phyloP scores from a whole-genome alignment of 2,113 vertebrate species.

The Rhabdomys dilectus region DNA sequence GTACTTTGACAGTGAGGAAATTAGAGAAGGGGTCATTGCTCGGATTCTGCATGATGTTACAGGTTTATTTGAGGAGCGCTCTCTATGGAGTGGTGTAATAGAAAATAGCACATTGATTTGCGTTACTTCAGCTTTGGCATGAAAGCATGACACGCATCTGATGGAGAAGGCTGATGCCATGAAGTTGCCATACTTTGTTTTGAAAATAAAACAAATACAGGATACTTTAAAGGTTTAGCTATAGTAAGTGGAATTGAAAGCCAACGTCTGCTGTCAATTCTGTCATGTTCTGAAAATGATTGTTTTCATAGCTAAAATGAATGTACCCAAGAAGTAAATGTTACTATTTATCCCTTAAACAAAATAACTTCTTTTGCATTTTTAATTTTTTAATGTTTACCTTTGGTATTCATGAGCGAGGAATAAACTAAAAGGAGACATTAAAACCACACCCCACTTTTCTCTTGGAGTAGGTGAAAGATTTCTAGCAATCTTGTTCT shows the following conservation, averaged over 20 bases:
- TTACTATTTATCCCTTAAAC: neutral
- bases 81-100: neutral
- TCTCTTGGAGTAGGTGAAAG: neutral
- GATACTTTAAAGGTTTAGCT: neutral
- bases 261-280: neutral
- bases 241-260: neutral
- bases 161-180: neutral
- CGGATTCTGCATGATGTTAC: constrained; percentile 10
- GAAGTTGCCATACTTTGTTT: neutral
- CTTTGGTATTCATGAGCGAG: constrained; percentile 40
- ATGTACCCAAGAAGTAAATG: neutral
- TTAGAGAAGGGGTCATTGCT: neutral
- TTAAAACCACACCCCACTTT: neutral
- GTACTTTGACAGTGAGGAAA: neutral
- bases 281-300: neutral
- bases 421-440: neutral
- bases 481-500: neutral
- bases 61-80: neutral
- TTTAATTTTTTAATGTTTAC: neutral
- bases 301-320: constrained; percentile 6
- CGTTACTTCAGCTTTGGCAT: constrained; percentile 13
- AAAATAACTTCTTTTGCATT: neutral
- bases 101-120: neutral
- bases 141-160: neutral
- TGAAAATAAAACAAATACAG: constrained; percentile 16